Evolutionary conservation across 2,888 invertebrate genomes (phyloP), one percentile per base, ranked within the genome.

Genomic region (Entomobrya multifasciata): DNA sequence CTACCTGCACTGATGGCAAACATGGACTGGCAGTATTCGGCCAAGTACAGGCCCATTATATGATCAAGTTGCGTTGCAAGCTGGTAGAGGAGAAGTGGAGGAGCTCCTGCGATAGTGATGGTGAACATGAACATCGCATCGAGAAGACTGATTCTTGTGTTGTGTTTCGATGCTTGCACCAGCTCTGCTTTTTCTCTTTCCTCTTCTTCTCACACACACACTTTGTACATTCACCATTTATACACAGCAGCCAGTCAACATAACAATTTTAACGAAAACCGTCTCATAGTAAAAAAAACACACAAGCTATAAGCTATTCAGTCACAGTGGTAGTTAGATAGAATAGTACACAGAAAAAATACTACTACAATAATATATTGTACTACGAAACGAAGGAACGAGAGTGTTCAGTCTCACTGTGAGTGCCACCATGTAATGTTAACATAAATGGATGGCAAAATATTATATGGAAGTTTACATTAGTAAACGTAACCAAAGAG

Each of bases 1-100:
- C 88, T 85, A 74, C 87, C 83, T 87, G 86, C 83, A 79, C 89
- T 87, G 88, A 88, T 89, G 89, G 88, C 88, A 89, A 88, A 88
- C 88, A 87, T 89, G 80, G 86, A 89, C 89, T 89, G 88, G 88
- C 85, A 86, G 86, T 86, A 72, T 60, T 87, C 76, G 84, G 78
- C 88, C 72, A 78, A 84, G 81, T 82, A 86, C 55, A 86, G 88
- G 81, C 90, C 87, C 88, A 88, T 88, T 85, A 77, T 88, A 86
- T 86, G 77, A 52, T 55, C 20, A 44, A 13, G 67, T 10, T 30
- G 62, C n/a, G 17, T 62, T 15, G 62, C 60, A 25, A n/a, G 22
- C 52, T 62, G 36, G n/a, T n/a, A n/a, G n/a, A n/a, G n/a, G n/a
- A n/a, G n/a, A 76, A 44, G 65, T 49, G 22, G 72, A 44, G 70